Evolutionary conservation across 2,888 invertebrate genomes (phyloP), one percentile per base, ranked within the genome.

Genomic region (Oscheius myriophilus): DNA sequence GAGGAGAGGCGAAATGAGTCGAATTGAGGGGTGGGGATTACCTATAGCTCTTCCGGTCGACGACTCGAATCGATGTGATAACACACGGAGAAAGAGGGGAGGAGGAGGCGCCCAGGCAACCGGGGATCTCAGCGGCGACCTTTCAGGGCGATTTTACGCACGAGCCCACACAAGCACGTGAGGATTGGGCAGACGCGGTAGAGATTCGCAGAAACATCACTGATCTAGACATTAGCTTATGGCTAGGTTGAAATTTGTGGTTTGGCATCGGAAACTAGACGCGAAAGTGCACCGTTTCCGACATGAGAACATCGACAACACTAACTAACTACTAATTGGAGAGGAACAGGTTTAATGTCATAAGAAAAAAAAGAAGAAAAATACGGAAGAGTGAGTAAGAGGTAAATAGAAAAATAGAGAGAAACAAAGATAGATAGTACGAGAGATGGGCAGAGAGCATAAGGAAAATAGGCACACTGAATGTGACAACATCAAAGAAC

Each of bases 61-160:
- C 11, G 51, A 51, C 21, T 51, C 51, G 25, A 21, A 18, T 23
- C 51, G n/a, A 51, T 21, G 21, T 21, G 18, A 25, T 21, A 51
- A 18, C 18, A 51, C 51, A 51, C 21, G 21, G 49, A 49, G 54
- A 52, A 18, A 33, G 26, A 54, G 54, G 18, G 39, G 18, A 16
- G 41, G 18, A 39, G 41, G 39, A 39, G 41, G 18, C 39, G 21
- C 33, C 18, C 33, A 12, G 55, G 55, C 55, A 39, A 55, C 33
- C 55, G 55, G 21, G 55, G 12, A 39, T n/a, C 33, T 33, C 33
- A 9, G 33, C n/a, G 33, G 33, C 33, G 33, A 33, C 33, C 33
- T 33, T 33, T 33, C 33, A 41, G 18, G 33, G 39, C 21, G 51
- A 18, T 21, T 23, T 18, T 51, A 51, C 51, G 21, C n/a, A 51